These are phyloP conservation scores for Heliconius melpomene DNA, from an alignment of 1,140 invertebrate genomes.

Conservation along the genomic window DNA sequence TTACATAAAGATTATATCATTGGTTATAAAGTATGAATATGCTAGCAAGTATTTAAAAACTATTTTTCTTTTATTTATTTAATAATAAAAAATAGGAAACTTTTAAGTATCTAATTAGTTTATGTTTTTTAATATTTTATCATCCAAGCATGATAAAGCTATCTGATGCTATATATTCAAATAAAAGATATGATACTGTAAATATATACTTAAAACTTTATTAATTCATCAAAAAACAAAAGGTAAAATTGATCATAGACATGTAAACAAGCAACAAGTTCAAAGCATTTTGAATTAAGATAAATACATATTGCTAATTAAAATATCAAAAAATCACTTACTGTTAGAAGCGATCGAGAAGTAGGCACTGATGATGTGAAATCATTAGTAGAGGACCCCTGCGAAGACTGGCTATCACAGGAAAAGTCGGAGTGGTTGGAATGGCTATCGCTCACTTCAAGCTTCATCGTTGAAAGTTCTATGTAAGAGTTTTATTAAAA, in stretches of 20 bases:
- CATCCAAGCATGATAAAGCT: background rate
- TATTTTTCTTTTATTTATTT: background rate
- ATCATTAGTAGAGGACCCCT: constrained; percentile 75
- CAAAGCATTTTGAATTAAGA: background rate
- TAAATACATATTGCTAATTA: background rate
- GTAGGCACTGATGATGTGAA: constrained; percentile 62
- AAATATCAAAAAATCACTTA: constrained; percentile 46
- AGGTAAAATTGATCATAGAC: background rate
- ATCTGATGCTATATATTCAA: background rate
- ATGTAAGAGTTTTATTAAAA: constrained; percentile 44
- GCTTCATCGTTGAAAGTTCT: constrained; percentile 75
- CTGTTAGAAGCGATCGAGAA: constrained; percentile 63
- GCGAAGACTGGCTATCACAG: constrained; percentile 74
- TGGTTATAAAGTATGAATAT: constrained; percentile 9
- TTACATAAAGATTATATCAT: constrained; percentile 8
- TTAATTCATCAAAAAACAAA: background rate
- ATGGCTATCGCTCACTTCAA: constrained; percentile 74
- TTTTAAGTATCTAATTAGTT: background rate
- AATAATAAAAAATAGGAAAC: background rate
- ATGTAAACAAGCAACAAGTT: constrained; percentile 8
- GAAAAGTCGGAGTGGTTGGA: constrained; percentile 76
- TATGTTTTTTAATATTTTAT: background rate
- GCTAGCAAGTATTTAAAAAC: background rate
- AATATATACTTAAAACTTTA: background rate
- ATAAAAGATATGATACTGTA: background rate